Percentiles rank a stretch among this genome's conserved stretches.
phyloP scores from a whole-genome alignment of 64 coral and sea anemone species.

The Montipora foliosa region DNA sequence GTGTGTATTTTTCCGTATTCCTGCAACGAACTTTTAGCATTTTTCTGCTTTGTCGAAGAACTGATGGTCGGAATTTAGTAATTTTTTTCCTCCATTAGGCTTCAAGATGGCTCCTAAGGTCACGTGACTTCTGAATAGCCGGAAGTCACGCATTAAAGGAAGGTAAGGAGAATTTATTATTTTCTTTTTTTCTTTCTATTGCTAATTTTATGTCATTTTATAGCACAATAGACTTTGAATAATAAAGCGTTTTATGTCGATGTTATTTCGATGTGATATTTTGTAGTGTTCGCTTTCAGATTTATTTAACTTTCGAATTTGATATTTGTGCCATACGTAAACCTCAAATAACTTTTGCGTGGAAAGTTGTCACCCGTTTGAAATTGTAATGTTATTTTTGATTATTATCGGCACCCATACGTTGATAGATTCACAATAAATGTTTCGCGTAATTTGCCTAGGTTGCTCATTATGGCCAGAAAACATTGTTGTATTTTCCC shows the following conservation, averaged over 20 bases:
- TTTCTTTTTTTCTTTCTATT: background rate
- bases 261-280: no score
- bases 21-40: slow-evolving; percentile 34
- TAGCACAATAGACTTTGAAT: background rate
- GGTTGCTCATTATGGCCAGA: background rate
- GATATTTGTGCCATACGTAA: no score
- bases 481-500: background rate
- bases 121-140: slow-evolving; percentile 62
- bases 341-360: no score
- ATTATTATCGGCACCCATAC: background rate
- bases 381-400: background rate
- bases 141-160: slow-evolving; percentile 39
- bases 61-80: background rate
- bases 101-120: slow-evolving; percentile 88
- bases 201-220: no score
- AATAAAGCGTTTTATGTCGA: background rate
- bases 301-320: no score
- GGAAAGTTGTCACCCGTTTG: no score
- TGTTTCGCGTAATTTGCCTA: background rate
- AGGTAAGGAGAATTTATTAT: slow-evolving; percentile 79
- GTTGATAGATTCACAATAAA: background rate
- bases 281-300: no score
- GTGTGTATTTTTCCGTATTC: slow-evolving; percentile 22
- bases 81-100: slow-evolving; percentile 59
- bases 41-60: slow-evolving; percentile 56